These are phyloP conservation scores for Ophioninae sp. DNA, from an alignment of 2,888 invertebrate genomes.

Conservation along the genomic window DNA sequence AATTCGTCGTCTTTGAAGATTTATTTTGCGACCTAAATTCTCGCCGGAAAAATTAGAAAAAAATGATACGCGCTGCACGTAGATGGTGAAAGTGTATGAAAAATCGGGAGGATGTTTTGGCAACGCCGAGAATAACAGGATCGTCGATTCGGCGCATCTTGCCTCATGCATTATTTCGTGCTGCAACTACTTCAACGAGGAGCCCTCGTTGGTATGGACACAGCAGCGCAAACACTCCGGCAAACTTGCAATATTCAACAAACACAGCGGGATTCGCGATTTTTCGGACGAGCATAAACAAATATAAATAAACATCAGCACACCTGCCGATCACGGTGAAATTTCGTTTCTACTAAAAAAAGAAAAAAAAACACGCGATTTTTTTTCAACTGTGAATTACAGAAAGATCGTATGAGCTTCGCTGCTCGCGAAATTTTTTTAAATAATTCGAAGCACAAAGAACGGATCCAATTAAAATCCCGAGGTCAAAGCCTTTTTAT, in stretches of 20 bases:
- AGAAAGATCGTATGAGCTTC: not conserved
- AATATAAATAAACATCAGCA: not conserved
- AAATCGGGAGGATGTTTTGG: conserved; percentile 4
- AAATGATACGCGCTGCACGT: not conserved
- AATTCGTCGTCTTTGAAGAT: not conserved
- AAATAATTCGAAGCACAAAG: not conserved
- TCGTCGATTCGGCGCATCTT: not conserved
- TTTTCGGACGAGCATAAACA: not conserved
- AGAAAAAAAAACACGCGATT: not conserved
- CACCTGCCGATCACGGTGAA: not conserved
- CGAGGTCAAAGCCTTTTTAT: not conserved
- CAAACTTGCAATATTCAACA: conserved; percentile 37
- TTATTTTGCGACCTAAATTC: not conserved
- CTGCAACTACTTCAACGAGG: conserved; percentile 20
- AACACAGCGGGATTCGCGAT: conserved; percentile 6
- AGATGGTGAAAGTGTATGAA: not conserved
- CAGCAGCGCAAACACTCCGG: conserved; percentile 29
- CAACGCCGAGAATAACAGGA: not conserved
- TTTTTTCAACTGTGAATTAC: not conserved
- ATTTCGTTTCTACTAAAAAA: not conserved
- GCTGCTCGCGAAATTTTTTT: not conserved
- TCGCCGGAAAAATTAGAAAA: not conserved
- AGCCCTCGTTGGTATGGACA: conserved; percentile 20
- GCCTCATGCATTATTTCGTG: conserved; percentile 7
- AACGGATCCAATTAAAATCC: not conserved